Evolutionary conservation across 2,113 vertebrate species (phyloP).

Genomic region (Thryonomys swinderianus): DNA sequence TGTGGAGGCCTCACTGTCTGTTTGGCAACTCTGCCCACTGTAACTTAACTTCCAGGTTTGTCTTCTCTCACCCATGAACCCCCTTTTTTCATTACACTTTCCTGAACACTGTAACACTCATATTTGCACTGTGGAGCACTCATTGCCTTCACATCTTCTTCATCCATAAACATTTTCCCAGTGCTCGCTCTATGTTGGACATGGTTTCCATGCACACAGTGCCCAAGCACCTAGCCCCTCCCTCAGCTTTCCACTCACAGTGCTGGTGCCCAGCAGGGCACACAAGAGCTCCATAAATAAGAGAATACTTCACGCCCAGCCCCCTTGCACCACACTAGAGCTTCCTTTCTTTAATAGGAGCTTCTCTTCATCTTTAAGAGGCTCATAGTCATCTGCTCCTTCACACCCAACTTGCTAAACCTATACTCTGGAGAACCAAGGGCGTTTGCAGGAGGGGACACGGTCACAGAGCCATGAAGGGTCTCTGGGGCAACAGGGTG

Average conservation of each 20-base stretch:
- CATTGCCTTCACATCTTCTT: background rate
- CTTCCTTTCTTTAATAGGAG: background rate
- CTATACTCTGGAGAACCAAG: background rate
- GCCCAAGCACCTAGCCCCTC: too few relatives aligned
- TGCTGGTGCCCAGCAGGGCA: background rate
- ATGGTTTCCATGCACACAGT: background rate
- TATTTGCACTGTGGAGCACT: background rate
- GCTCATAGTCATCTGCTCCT: background rate
- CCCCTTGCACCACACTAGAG: background rate
- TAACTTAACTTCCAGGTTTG: background rate
- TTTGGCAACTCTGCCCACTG: background rate
- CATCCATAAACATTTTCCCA: background rate
- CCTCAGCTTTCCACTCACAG: background rate
- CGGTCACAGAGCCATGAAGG: background rate
- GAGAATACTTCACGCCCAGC: background rate
- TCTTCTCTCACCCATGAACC: background rate
- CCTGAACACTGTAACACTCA: background rate
- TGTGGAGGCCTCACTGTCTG: fast-evolving
- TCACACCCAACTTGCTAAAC: background rate
- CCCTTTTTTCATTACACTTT: background rate
- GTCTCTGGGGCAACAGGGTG: background rate
- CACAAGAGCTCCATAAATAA: background rate
- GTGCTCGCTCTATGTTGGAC: background rate
- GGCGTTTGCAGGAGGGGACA: background rate
- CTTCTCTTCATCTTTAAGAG: background rate